Base-by-base conservation (phyloP, 37 sponge, comb jelly and placozoan species). In the Diacarnus erythraeanus region DNA sequence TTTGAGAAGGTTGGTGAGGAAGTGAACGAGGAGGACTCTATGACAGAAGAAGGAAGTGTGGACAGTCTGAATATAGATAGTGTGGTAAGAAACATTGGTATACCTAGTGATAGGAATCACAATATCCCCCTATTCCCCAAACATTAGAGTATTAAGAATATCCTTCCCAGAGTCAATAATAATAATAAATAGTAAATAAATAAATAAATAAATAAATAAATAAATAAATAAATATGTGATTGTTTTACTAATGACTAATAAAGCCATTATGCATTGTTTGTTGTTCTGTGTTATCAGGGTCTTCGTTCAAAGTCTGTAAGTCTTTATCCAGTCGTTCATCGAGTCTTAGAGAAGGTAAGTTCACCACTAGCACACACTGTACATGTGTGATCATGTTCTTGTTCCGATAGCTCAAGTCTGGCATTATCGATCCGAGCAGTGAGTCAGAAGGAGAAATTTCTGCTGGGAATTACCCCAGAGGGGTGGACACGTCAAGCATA, bases 261-360 rank as follows among this genome's bases (percentile, higher is more conserved):
- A n/a, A n/a, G n/a, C n/a, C n/a, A 25, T 61, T 61, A 29, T 61
- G 8, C 17, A 3, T 71, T 71, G 43, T 74, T 6, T 2, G 22
- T 54, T 23, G 40, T 15, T 26, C 10, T 4, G 34, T 74, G 17
- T 74, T n/a, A n/a, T n/a, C n/a, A 72, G 72, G 47, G 40, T 3
- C n/a, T 41, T 25, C 27, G 29, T 56, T 58, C 59, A 37, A 56
- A 35, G 22, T 70, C 84, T 38, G 30, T 67, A n/a, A 70, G 54
- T 25, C 22, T 84, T 30, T 69, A 76, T 33, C 59, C 77, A 31
- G 77, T 77, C n/a, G 60, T 84, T 39, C 79, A 78, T 38, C 73
- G 72, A 22, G 56, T 72, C 8, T 37, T 85, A 40, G 79, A 85
- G 31, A 71, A 36, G 72, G 86, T 85, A 64, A 72, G 79, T 47